phyloP scores from a whole-genome alignment of 2,113 vertebrate genomes.

The Platichthys flesus region DNA sequence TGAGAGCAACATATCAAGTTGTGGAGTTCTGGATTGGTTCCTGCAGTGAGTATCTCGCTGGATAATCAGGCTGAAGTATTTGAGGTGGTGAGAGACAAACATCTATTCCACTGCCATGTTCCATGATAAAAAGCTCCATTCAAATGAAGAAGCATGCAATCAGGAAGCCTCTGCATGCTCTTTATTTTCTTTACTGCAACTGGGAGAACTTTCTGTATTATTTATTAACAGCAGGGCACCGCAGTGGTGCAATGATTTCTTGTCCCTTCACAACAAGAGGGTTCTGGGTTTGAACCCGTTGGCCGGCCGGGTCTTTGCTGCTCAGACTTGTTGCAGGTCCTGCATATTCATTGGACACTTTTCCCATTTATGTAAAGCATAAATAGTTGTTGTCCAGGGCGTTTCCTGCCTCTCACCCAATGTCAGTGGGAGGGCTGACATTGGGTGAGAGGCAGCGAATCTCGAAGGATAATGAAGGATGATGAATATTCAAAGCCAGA shows the following conservation, averaged over 20 bases:
- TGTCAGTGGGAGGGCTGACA: background rate
- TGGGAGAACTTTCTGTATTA: background rate
- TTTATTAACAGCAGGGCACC: background rate
- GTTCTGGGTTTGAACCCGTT: background rate
- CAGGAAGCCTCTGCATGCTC: background rate
- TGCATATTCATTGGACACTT: too few relatives aligned
- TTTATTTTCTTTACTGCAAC: background rate
- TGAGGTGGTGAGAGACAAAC: background rate
- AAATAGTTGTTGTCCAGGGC: background rate
- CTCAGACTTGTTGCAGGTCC: too few relatives aligned
- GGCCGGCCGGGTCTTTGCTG: too few relatives aligned
- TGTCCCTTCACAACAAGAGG: background rate
- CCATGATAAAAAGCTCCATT: background rate
- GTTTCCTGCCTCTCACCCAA: background rate
- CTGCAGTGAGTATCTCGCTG: background rate
- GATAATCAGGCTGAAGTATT: background rate
- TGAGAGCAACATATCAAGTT: background rate
- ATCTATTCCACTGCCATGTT: background rate
- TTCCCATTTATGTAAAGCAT: background rate
- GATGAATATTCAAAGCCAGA: constrained; percentile 10
- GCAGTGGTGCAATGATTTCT: background rate
- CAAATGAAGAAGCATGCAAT: background rate
- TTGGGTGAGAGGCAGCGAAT: background rate
- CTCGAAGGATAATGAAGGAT: background rate
- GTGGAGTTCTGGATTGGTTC: background rate